Percentiles rank a stretch among this genome's conserved stretches.
Evolutionary conservation across 2,113 vertebrate species (phyloP).

Genomic region (Corvus hawaiiensis): DNA sequence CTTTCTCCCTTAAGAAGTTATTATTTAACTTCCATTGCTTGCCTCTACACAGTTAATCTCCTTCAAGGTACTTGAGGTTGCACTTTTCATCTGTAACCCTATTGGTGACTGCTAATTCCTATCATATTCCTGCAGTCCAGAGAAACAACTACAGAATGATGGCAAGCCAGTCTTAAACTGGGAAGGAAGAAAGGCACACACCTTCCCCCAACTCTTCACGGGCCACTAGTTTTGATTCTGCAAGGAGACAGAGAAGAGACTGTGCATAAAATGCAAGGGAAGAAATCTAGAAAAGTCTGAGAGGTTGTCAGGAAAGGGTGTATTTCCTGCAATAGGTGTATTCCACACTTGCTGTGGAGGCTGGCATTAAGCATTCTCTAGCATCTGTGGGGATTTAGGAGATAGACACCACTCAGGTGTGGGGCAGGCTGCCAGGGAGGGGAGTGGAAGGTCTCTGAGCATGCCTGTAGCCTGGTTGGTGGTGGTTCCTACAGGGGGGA

Average conservation of each 20-base stretch:
- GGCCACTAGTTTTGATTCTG: not conserved
- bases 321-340: not conserved
- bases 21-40: not conserved
- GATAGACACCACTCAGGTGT: not conserved
- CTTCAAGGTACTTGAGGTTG: not conserved
- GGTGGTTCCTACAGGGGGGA: fast-evolving
- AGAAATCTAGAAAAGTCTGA: not conserved
- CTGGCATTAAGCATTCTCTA: not conserved
- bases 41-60: not conserved
- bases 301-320: not conserved
- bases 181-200: not conserved
- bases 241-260: not conserved
- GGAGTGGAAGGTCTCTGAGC: not conserved
- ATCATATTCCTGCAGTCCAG: not conserved
- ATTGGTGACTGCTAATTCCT: not conserved
- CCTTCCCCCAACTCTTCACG: not conserved
- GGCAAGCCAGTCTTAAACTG: not conserved
- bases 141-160: not conserved
- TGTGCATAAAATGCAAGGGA: not conserved
- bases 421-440: not conserved
- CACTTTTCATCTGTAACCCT: not conserved
- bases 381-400: not conserved
- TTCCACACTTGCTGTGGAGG: not conserved
- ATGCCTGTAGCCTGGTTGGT: not conserved
- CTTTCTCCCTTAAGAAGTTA: not conserved